phyloP scores from a whole-genome alignment of 2,113 vertebrate species.

The Mola mola region DNA sequence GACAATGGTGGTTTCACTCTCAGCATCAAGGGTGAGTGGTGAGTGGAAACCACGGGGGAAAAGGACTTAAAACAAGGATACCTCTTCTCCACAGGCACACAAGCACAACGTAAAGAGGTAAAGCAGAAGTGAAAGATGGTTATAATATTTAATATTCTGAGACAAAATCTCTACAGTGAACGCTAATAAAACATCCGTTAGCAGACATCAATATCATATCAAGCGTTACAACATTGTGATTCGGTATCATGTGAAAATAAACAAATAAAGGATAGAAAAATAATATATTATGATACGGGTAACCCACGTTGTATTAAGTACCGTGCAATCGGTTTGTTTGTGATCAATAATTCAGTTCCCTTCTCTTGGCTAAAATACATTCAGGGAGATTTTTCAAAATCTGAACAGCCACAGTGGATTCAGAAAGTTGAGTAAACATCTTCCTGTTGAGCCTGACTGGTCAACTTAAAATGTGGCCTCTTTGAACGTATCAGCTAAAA shows the following conservation, averaged over 20 bases:
- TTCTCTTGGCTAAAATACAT: constrained; percentile 63
- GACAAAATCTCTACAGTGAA: constrained; percentile 77
- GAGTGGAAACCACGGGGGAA: not conserved
- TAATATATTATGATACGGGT: constrained; percentile 13
- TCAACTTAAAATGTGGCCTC: constrained; percentile 39
- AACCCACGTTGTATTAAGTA: constrained; percentile 35
- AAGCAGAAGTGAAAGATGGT: constrained; percentile 56
- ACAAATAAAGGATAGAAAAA: constrained; percentile 42
- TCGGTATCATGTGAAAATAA: constrained; percentile 62
- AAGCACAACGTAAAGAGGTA: constrained; percentile 21
- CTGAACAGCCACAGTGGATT: constrained; percentile 6
- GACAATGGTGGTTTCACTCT: constrained; percentile 52
- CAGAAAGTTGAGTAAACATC: constrained; percentile 10
- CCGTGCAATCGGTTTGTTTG: constrained; percentile 53
- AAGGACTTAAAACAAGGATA: not conserved
- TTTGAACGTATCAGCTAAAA: not conserved
- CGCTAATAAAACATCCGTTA: constrained; percentile 76
- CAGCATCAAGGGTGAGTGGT: constrained; percentile 12
- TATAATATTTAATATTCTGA: constrained; percentile 81
- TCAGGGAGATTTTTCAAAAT: constrained; percentile 48
- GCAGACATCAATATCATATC: constrained; percentile 80
- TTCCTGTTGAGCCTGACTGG: constrained; percentile 25
- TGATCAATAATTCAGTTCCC: constrained; percentile 31
- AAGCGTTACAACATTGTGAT: constrained; percentile 72
- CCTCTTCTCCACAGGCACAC: not conserved